Evolutionary conservation across 2,113 vertebrate species (phyloP).

Genomic region (Heteronetta atricapilla): DNA sequence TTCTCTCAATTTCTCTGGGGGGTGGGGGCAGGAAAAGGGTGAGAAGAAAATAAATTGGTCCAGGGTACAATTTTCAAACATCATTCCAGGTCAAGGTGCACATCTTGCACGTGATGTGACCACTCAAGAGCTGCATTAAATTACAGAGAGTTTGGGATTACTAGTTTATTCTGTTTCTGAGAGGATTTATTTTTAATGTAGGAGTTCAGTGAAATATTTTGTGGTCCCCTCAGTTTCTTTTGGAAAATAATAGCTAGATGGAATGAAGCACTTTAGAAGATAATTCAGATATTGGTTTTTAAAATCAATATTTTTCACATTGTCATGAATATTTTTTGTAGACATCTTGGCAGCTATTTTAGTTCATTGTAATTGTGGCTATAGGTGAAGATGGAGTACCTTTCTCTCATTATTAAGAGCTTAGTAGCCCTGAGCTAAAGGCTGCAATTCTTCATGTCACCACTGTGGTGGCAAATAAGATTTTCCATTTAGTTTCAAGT

Average conservation of each 20-base stretch:
- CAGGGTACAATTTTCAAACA: not conserved
- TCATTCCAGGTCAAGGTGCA: not conserved
- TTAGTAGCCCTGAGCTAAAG: conserved; percentile 78
- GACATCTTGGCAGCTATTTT: conserved; percentile 69
- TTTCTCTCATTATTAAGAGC: conserved; percentile 81
- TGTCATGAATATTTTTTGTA: conserved; percentile 77
- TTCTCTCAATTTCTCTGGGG: not conserved
- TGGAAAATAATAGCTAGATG: conserved; percentile 69
- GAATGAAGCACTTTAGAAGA: conserved; percentile 69
- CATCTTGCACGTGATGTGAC: not conserved
- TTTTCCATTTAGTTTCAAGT: conserved; percentile 78
- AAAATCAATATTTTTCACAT: conserved; percentile 80
- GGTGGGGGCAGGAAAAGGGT: not conserved
- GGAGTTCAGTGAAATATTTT: conserved; percentile 43
- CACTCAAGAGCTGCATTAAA: not conserved
- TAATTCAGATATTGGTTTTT: conserved; percentile 76
- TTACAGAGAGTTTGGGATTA: not conserved
- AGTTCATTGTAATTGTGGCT: conserved; percentile 65
- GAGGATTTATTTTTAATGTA: conserved; percentile 16
- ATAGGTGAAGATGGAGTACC: conserved; percentile 77
- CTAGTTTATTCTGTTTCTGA: not conserved
- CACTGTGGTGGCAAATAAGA: conserved; percentile 77
- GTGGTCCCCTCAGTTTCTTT: conserved; percentile 57
- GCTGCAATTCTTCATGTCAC: conserved; percentile 81
- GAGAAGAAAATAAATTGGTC: not conserved